Evolutionary conservation across 1,140 invertebrate genomes (phyloP).

Genomic region (Drosophila nikananu): DNA sequence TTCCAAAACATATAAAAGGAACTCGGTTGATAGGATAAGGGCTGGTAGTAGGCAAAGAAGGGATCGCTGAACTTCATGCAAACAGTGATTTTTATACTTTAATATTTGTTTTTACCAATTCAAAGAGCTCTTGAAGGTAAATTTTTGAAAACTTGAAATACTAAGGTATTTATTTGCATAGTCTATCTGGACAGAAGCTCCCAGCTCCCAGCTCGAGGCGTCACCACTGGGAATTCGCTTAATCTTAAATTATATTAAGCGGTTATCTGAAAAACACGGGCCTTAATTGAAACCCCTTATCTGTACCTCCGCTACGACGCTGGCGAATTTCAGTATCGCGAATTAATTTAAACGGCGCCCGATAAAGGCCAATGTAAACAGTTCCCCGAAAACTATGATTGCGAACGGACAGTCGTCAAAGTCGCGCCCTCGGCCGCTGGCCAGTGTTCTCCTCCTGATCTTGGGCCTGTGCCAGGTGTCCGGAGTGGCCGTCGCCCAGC

Average conservation of each 20-base stretch:
- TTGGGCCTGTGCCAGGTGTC: conserved; percentile 39
- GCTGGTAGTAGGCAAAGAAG: no score
- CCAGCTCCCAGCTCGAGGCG: not conserved
- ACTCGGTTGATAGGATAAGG: no score
- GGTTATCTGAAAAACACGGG: conserved; percentile 60
- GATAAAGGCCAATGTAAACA: conserved; percentile 66
- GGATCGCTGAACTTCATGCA: no score
- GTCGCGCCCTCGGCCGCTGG: conserved; percentile 3
- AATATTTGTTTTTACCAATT: not conserved
- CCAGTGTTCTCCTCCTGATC: conserved; percentile 18
- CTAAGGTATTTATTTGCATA: conserved; percentile 13
- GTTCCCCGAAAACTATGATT: conserved; percentile 61
- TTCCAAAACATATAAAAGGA: no score
- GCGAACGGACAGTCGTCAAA: conserved; percentile 51
- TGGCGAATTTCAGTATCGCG: conserved; percentile 44
- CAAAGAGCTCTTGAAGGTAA: not conserved
- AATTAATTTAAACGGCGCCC: conserved; percentile 69
- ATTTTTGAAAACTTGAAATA: conserved; percentile 3
- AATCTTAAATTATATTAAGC: conserved; percentile 65
- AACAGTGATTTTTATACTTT: conserved; percentile 9
- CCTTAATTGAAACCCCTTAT: conserved; percentile 72
- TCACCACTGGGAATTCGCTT: conserved; percentile 14
- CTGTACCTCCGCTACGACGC: conserved; percentile 2
- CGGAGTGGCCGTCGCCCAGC: conserved; percentile 33
- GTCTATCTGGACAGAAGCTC: conserved; percentile 8